phyloP scores from a whole-genome alignment of 35 echinoderm and acorn worm genomes.

The Lytechinus variegatus region DNA sequence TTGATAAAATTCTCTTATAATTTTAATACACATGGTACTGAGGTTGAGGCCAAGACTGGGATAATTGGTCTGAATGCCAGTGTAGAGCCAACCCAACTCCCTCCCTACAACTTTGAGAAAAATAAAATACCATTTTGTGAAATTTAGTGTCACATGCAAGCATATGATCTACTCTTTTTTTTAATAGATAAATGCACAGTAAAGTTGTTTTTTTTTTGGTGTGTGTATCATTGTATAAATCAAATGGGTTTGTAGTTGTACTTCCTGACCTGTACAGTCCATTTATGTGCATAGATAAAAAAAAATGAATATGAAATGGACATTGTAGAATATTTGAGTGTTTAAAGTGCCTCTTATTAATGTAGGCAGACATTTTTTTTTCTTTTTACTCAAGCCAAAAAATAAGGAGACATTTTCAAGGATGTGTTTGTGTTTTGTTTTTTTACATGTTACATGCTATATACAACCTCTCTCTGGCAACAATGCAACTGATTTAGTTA shows the following conservation, averaged over 20 bases:
- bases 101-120: too few relatives aligned
- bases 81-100: too few relatives aligned
- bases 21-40: too few relatives aligned
- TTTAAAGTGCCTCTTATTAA: neutral
- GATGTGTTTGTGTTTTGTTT: neutral
- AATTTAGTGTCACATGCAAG: neutral
- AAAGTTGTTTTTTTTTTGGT: neutral
- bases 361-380: neutral
- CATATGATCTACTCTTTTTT: neutral
- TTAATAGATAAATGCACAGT: neutral
- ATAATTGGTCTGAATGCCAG: too few relatives aligned
- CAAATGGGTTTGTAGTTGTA: neutral
- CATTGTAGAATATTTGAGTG: neutral
- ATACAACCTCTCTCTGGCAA: neutral
- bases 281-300: neutral
- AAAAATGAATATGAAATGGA: neutral
- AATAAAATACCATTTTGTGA: too few relatives aligned
- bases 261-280: neutral
- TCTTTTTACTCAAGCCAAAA: neutral
- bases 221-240: neutral
- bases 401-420: neutral
- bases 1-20: too few relatives aligned
- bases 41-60: too few relatives aligned
- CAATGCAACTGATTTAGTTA: neutral
- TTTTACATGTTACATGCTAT: neutral